Evolutionary conservation across 2,797 vertebrate species (phyloP).

Genomic region (Siniperca obscura): DNA sequence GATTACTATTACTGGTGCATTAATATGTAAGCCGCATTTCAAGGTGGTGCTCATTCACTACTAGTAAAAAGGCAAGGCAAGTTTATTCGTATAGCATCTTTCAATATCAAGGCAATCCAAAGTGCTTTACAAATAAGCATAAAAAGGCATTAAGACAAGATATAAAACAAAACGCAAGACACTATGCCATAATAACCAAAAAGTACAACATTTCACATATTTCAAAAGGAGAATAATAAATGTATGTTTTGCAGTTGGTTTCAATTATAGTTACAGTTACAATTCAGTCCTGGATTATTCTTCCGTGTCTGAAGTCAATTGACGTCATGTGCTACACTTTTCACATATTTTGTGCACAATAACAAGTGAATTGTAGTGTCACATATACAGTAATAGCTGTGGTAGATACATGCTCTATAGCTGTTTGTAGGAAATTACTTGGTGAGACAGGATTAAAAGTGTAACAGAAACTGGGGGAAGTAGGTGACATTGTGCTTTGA

Average conservation of each 20-base stretch:
- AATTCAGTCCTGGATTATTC: not conserved
- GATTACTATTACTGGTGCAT: not conserved
- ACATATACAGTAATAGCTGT: not conserved
- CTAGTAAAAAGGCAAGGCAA: not conserved
- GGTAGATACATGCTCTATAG: not conserved
- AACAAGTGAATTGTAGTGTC: not conserved
- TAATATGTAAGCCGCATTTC: not conserved
- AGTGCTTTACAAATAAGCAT: not conserved
- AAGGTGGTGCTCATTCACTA: not conserved
- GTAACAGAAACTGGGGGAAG: not conserved
- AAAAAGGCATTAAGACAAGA: not conserved
- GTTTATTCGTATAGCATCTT: not conserved
- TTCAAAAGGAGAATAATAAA: not conserved
- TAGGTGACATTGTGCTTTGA: constrained; percentile 47
- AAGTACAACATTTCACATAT: not conserved
- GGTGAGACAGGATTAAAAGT: constrained; percentile 47
- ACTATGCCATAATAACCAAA: not conserved
- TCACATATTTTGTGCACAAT: not conserved
- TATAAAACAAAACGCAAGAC: not conserved
- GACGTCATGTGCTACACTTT: not conserved
- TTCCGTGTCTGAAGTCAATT: not conserved
- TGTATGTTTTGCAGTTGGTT: not conserved
- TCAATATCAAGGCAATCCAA: not conserved
- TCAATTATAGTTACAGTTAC: not conserved
- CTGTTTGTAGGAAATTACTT: constrained; percentile 20